Base-by-base conservation (phyloP, 2,888 invertebrate species). In the Archips crataeganus region DNA sequence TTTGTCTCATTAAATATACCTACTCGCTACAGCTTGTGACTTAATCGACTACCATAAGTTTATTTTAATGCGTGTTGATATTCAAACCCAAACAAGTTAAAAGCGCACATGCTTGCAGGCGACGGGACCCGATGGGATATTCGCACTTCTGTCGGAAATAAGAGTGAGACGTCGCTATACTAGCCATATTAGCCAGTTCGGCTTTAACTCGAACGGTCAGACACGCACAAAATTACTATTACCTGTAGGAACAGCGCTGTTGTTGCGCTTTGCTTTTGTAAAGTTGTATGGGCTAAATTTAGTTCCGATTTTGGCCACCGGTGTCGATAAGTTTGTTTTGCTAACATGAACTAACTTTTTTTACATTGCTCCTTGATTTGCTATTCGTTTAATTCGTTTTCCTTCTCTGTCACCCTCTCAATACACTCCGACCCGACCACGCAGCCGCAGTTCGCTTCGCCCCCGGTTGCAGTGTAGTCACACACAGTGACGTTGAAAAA, bases 231-330 rank as follows among this genome's bases (percentile, higher is more conserved):
- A 11, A 2, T 10, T 54, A 54, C 9, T 8, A 8, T 54, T 23
- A 8, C 9, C 6, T 6, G 51, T 23, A 51, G 10, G 2, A 32
- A 32, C 32, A 23, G 57, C 57, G 57, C 57, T 57, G 57, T 11
- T 32, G 32, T 57, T 11, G 32, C 57, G n/a, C 54, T 57, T 15
- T 57, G 9, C 10, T 57, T 32, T 9, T 23, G 23, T 32, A 10
- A 57, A 57, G 57, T 11, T 57, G 32, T 57, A 57, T 32, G 32
- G 5, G 32, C 11, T 2, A 10, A 32, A 11, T 57, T 60, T 60
- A 60, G 60, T 60, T 60, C n/a, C 39, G n/a, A 39, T 39, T 60
- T 60, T 39, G 1, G 60, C n/a, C 60, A 23, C n/a, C n/a, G 60
- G n/a, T 39, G 36, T 13, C 6, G 1, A 2, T 60, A 60, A 60